Conservation (phyloP, 2,888 invertebrate species). For the Tenodera sinensis region DNA sequence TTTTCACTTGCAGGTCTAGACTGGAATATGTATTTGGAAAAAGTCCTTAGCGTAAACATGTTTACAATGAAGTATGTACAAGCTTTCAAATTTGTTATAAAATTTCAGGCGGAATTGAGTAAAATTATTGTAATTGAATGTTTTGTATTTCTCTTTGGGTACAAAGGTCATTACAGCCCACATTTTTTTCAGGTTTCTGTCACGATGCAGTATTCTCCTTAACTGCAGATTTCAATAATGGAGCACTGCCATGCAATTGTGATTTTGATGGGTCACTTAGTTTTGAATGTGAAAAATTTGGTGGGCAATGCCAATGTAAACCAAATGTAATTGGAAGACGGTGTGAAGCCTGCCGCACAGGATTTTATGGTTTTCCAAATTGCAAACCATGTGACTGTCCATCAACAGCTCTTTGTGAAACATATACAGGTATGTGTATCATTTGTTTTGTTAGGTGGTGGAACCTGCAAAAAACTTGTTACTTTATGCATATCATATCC, state of each 20-base stretch:
- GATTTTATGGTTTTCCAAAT: slow-evolving; percentile 93
- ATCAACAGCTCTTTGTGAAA: slow-evolving; percentile 75
- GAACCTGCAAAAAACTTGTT: no score
- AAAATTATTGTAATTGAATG: no score
- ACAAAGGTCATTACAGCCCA: background rate
- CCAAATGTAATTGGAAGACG: slow-evolving; percentile 89
- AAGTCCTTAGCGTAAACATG: no score
- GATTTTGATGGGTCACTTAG: slow-evolving; percentile 81
- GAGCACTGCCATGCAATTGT: slow-evolving; percentile 86
- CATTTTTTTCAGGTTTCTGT: slow-evolving; percentile 67
- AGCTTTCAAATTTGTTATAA: no score
- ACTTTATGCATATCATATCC: no score
- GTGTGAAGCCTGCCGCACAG: slow-evolving; percentile 78
- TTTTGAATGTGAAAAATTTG: slow-evolving; percentile 88
- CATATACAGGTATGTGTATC: slow-evolving; percentile 52
- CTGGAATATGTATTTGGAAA: no score
- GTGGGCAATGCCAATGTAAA: slow-evolving; percentile 93
- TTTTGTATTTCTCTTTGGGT: background rate
- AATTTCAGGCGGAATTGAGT: no score
- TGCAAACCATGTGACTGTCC: slow-evolving; percentile 88
- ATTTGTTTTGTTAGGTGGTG: background rate
- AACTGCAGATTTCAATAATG: slow-evolving; percentile 91
- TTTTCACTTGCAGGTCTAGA: no score
- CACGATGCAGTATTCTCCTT: slow-evolving; percentile 87
- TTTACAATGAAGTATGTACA: no score